These are phyloP conservation scores for Caenorhabditis virilis DNA, from an alignment of 2,888 invertebrate genomes.

Conservation along the genomic window DNA sequence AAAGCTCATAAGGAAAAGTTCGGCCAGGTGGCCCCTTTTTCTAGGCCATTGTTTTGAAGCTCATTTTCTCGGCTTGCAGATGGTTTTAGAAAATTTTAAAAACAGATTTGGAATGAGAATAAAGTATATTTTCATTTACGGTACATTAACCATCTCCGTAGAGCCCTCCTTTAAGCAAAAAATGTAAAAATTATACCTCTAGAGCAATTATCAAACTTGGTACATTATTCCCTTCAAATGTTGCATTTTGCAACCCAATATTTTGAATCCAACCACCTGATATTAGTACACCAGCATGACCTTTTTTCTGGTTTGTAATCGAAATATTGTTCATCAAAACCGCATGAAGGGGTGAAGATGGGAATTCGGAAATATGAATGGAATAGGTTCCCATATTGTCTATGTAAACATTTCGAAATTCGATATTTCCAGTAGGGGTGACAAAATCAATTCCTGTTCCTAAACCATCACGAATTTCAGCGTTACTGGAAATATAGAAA, in stretches of 20 bases:
- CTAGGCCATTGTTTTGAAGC: no score
- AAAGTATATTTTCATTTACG: no score
- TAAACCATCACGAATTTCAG: conserved; percentile 18
- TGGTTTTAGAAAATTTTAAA: no score
- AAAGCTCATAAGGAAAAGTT: no score
- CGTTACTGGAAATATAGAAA: no score
- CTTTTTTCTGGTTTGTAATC: conserved; percentile 33
- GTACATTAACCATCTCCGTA: no score
- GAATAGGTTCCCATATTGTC: conserved; percentile 26
- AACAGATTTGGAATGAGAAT: no score
- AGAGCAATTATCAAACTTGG: conserved; percentile 33
- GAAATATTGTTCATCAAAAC: conserved; percentile 26
- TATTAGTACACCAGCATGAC: conserved; percentile 36
- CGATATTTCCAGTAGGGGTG: conserved; percentile 38
- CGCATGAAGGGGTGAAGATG: conserved; percentile 36
- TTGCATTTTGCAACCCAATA: conserved; percentile 27
- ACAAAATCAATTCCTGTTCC: conserved; percentile 45
- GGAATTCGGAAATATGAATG: conserved; percentile 43
- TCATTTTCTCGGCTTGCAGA: no score
- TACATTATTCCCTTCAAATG: conserved; percentile 26
- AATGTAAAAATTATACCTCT: no score
- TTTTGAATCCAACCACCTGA: conserved; percentile 39
- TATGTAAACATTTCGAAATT: conserved; percentile 28
- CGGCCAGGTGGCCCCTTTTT: no score
- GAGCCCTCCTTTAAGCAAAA: no score